Percentiles rank a stretch among this genome's conserved stretches.
phyloP scores from a whole-genome alignment of 2,888 invertebrate species.

The Gerris lacustris region DNA sequence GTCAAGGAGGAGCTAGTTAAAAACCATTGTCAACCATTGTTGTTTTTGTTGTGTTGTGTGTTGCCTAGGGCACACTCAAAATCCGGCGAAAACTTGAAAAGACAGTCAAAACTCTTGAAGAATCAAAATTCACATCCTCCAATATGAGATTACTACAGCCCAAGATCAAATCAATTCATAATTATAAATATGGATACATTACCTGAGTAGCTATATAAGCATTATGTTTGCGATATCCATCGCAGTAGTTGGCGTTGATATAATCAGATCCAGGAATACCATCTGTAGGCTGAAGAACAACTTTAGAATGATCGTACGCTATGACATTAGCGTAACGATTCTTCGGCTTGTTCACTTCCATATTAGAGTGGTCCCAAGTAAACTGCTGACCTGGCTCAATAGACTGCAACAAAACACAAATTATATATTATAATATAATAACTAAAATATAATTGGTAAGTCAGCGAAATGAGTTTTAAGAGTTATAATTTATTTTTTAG shows the following conservation, averaged over 20 bases:
- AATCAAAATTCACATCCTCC: too few species aligned
- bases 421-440: too few species aligned
- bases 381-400: constrained; percentile 99
- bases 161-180: too few species aligned
- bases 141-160: too few species aligned
- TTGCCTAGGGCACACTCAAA: too few species aligned
- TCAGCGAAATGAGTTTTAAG: background rate
- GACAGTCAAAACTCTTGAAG: too few species aligned
- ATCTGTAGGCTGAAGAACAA: constrained; percentile 80
- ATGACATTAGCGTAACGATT: constrained; percentile 99
- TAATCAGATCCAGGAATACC: constrained; percentile 88
- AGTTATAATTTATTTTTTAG: too few species aligned
- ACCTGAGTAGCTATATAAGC: constrained; percentile 94
- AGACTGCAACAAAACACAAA: constrained; percentile 42
- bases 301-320: constrained; percentile 95
- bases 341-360: constrained; percentile 96
- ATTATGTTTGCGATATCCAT: constrained; percentile 95
- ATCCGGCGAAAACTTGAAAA: too few species aligned
- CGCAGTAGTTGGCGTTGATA: constrained; percentile 98
- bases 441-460: background rate
- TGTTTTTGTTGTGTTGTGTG: too few species aligned
- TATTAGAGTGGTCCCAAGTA: constrained; percentile 97
- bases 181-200: constrained; percentile 8
- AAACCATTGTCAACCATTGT: too few species aligned
- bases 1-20: too few species aligned